Percentiles rank a stretch among this genome's conserved stretches.
Evolutionary conservation across 2,797 vertebrate genomes (phyloP).

Genomic region (Furcifer pardalis): DNA sequence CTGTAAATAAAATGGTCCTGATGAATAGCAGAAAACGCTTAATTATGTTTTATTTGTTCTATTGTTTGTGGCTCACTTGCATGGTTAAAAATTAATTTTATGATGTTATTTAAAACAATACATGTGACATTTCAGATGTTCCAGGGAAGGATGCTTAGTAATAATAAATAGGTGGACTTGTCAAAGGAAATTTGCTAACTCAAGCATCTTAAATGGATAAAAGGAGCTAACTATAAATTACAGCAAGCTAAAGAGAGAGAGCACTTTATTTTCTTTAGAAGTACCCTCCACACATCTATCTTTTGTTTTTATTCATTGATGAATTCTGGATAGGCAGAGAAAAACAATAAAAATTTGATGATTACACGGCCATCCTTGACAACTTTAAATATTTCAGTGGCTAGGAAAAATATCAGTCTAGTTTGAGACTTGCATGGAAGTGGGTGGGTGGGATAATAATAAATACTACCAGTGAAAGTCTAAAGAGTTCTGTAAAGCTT

Average conservation of each 20-base stretch:
- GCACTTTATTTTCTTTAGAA: conserved; percentile 31
- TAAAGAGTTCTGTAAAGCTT: conserved; percentile 3
- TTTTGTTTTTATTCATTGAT: conserved; percentile 56
- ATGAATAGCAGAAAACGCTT: conserved; percentile 63
- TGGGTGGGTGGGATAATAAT: too few species aligned
- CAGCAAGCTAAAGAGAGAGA: not conserved
- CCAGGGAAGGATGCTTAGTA: conserved; percentile 60
- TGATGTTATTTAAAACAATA: conserved; percentile 73
- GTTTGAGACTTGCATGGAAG: not conserved
- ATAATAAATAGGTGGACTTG: conserved; percentile 64
- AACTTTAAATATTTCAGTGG: conserved; percentile 53
- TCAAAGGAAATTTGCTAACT: conserved; percentile 63
- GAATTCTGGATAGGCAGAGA: conserved; percentile 56
- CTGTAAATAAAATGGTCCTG: conserved; percentile 62
- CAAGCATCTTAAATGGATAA: conserved; percentile 51
- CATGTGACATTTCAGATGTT: conserved; percentile 60
- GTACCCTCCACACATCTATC: conserved; percentile 1
- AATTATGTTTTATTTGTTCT: conserved; percentile 67
- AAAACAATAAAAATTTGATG: conserved; percentile 51
- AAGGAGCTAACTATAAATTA: conserved; percentile 59
- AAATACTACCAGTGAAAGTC: conserved; percentile 27
- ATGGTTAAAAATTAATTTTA: conserved; percentile 70
- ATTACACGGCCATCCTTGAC: conserved; percentile 42
- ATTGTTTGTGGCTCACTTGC: conserved; percentile 60
- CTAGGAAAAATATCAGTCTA: conserved; percentile 42